Base-by-base conservation (phyloP, 2,888 invertebrate species). In the Brachyopa scutellaris region DNA sequence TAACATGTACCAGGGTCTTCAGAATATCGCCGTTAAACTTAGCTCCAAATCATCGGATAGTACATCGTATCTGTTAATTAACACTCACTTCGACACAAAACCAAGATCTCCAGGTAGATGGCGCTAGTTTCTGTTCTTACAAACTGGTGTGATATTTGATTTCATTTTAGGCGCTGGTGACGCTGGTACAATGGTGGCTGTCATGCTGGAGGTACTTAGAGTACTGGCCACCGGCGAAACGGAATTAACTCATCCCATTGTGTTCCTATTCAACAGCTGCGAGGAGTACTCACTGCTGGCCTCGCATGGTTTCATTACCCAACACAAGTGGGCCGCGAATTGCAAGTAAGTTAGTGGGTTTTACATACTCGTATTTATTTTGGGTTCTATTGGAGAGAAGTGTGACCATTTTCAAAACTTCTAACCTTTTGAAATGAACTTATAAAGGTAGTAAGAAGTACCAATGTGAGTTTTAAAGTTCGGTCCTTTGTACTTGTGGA, bases 81-180 rank as follows among this genome's bases (percentile, higher is more conserved):
- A 98, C 91, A 97, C 97, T 85, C 99, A 99, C 89, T 98, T 96
- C 89, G 98, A 99, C 90, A 94, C 96, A 45, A 96, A 97, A 77
- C 94, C 96, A 11, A 95, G 93, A 85, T 97, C 97, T 88, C 94
- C 96, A 88, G 97, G 94, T 85, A 61, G 62, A 84, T 64, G 45
- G 64, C 9, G 1, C 19, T 2, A 2, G 7, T n/a, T n/a, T n/a
- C n/a, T n/a, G n/a, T n/a, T n/a, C n/a, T n/a, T n/a, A n/a, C n/a
- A n/a, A 8, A 33, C 4, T 26, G 6, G 26, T 26, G 3, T 26
- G 3, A 5, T 26, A 5, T 26, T 17, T 40, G 8, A 21, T 61
- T 47, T 29, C 19, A 7, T 38, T 38, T 17, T 31, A 88, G 88
- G 93, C 42, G 92, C 93, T 15, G 93, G 93, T 49, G 94, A 94